Percentiles rank a stretch among this genome's conserved stretches.
phyloP scores from a whole-genome alignment of 2,797 vertebrate genomes.

The Hapalemur alaotrensis region DNA sequence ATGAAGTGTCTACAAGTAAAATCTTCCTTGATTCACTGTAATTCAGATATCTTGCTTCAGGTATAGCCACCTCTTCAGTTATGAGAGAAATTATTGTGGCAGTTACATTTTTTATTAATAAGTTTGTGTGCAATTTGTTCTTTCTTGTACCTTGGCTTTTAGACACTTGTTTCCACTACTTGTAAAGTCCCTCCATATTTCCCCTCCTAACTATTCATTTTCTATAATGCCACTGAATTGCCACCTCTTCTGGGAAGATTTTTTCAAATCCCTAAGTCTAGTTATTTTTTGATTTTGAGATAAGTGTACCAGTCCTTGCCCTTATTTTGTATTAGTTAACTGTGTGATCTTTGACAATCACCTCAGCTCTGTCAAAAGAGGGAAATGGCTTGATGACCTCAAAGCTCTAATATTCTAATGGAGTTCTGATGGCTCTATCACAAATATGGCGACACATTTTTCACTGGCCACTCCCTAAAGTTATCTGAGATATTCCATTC shows the following conservation, averaged over 20 bases:
- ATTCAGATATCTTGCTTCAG: neutral
- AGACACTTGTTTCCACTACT: neutral
- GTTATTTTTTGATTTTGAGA: neutral
- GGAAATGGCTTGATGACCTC: neutral
- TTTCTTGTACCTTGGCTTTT: neutral
- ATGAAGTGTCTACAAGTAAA: neutral
- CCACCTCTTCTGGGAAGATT: neutral
- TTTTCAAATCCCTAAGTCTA: neutral
- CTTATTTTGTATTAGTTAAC: neutral
- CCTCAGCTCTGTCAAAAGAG: neutral
- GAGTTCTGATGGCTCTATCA: neutral
- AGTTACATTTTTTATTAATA: neutral
- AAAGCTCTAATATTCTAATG: neutral
- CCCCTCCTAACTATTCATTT: neutral
- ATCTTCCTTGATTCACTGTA: neutral
- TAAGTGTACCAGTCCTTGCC: rapidly evolving
- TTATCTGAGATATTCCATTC: neutral
- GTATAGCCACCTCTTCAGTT: neutral
- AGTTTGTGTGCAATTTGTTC: too few relatives aligned
- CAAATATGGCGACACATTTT: neutral
- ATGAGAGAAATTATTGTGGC: neutral
- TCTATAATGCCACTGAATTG: neutral
- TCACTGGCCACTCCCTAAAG: neutral
- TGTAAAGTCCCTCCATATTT: neutral
- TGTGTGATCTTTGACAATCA: neutral